phyloP scores from a whole-genome alignment of 2,888 invertebrate species.

The Protodeltote pygarga region DNA sequence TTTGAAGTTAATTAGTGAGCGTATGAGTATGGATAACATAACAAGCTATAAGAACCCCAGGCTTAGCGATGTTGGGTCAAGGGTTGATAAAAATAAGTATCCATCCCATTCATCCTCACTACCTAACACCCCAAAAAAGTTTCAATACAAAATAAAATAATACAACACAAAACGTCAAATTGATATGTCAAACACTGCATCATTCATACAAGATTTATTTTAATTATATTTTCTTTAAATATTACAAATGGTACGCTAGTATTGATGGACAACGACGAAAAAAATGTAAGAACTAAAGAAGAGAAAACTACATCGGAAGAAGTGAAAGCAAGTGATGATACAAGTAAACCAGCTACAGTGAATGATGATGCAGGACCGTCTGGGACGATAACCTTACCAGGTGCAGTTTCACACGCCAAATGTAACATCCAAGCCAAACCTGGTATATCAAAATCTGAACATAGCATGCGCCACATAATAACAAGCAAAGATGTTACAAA shows the following conservation, averaged over 20 bases:
- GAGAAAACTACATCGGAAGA: constrained; percentile 54
- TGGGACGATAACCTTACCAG: constrained; percentile 64
- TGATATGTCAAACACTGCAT: constrained; percentile 47
- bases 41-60: no score
- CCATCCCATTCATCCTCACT: background rate
- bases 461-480: constrained; percentile 72
- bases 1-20: no score
- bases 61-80: background rate
- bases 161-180: constrained; percentile 43
- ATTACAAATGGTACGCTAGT: constrained; percentile 65
- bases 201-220: constrained; percentile 50
- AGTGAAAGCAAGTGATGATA: constrained; percentile 41
- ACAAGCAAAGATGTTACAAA: constrained; percentile 74
- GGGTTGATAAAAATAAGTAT: background rate
- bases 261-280: constrained; percentile 76
- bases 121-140: background rate
- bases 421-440: constrained; percentile 49
- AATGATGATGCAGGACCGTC: constrained; percentile 77
- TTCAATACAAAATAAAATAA: constrained; percentile 17
- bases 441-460: constrained; percentile 80
- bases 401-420: constrained; percentile 60
- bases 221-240: constrained; percentile 55
- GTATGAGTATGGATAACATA: no score
- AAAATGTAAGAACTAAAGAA: constrained; percentile 53
- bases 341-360: constrained; percentile 25